Evolutionary conservation across 1,140 invertebrate genomes (phyloP).

Genomic region (Ceratosolen fusciceps): DNA sequence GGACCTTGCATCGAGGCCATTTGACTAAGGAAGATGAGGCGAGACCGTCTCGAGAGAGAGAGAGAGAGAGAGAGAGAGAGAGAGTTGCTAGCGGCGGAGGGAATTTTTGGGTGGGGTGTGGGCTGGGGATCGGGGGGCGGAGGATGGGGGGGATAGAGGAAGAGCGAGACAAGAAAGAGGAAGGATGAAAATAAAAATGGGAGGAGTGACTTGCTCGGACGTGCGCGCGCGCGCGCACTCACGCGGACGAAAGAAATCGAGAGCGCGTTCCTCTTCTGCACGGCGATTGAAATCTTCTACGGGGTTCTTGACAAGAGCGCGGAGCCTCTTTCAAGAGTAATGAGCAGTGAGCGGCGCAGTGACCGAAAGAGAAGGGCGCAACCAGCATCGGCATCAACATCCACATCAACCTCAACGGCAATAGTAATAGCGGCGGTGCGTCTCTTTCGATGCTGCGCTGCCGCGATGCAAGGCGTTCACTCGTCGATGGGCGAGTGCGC

Average conservation of each 20-base stretch:
- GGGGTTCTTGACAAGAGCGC: conserved; percentile 48
- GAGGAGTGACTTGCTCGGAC: too few relatives aligned
- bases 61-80: not conserved
- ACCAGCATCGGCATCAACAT: too few relatives aligned
- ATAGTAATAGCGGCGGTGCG: conserved; percentile 38
- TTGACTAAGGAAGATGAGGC: not conserved
- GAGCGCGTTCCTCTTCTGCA: conserved; percentile 21
- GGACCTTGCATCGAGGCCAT: conserved; percentile 28
- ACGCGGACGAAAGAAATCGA: conserved; percentile 27
- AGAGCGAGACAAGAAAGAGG: not conserved
- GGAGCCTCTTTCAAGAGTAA: conserved; percentile 52
- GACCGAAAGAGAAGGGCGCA: conserved; percentile 23
- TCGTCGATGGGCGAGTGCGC: conserved; percentile 46
- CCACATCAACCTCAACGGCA: too few relatives aligned
- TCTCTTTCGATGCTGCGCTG: conserved; percentile 12
- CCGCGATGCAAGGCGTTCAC: conserved; percentile 39
- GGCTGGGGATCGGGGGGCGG: too few relatives aligned
- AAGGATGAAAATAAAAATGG: not conserved
- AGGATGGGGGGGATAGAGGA: not conserved
- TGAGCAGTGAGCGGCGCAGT: conserved; percentile 51
- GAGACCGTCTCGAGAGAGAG: not conserved
- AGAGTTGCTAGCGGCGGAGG: too few relatives aligned
- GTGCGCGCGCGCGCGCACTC: too few relatives aligned
- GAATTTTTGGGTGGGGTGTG: too few relatives aligned
- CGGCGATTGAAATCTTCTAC: conserved; percentile 53